Percentiles rank a stretch among this genome's conserved stretches.
phyloP scores from a whole-genome alignment of 1,140 invertebrate species.

The Euwallacea similis region DNA sequence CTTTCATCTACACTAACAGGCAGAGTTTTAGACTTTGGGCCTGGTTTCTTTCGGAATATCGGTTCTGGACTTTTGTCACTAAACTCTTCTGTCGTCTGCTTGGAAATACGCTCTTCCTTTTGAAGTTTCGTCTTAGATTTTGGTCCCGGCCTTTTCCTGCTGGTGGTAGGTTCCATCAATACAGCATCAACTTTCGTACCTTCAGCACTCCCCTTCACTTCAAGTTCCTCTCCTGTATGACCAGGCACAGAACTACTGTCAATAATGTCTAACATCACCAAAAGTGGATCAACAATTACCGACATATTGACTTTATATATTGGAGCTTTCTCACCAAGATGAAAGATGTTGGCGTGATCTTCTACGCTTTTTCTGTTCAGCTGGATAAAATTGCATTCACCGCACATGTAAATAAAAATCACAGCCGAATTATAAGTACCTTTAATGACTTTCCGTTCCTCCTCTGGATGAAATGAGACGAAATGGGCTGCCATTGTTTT shows the following conservation, averaged over 20 bases:
- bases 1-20: neutral
- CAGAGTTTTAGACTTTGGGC: conserved; percentile 32
- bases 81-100: neutral
- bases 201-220: neutral
- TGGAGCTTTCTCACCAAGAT: conserved; percentile 25
- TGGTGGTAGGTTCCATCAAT: no score
- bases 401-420: conserved; percentile 66
- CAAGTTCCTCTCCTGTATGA: neutral
- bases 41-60: conserved; percentile 11
- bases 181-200: neutral
- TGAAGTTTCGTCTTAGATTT: neutral
- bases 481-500: conserved; percentile 56
- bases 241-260: conserved; percentile 8
- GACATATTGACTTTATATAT: conserved; percentile 43
- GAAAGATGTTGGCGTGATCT: conserved; percentile 58
- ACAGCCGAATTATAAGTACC: conserved; percentile 43
- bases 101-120: neutral
- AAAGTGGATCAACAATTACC: conserved; percentile 21
- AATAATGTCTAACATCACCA: neutral
- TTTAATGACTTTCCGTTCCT: conserved; percentile 25
- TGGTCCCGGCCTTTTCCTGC: neutral
- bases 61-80: neutral
- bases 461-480: conserved; percentile 27
- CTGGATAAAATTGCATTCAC: conserved; percentile 69
- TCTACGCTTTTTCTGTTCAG: conserved; percentile 61